Percentiles rank a stretch among this genome's conserved stretches.
phyloP scores from a whole-genome alignment of 1,140 invertebrate genomes.

The Homalodisca vitripennis region DNA sequence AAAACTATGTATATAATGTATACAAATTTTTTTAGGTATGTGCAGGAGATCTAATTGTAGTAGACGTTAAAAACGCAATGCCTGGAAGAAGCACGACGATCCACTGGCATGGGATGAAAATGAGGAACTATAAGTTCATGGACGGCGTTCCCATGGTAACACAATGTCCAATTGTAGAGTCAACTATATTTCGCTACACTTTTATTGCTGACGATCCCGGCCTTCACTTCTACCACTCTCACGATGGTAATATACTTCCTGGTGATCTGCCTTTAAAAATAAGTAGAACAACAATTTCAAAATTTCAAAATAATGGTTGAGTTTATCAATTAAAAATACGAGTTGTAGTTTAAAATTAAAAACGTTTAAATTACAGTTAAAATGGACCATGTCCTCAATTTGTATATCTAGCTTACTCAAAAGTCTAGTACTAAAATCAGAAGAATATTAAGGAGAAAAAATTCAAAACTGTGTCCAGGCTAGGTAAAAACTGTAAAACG shows the following conservation, averaged over 20 bases:
- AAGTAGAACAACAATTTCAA: not conserved
- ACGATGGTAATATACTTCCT: conserved; percentile 51
- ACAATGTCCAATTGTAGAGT: conserved; percentile 58
- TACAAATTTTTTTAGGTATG: conserved; percentile 39
- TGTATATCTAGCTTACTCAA: too few relatives aligned
- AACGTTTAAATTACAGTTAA: too few relatives aligned
- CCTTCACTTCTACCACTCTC: conserved; percentile 60
- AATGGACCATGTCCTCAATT: too few relatives aligned
- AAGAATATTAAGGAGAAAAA: too few relatives aligned
- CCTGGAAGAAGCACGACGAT: conserved; percentile 42
- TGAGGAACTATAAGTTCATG: conserved; percentile 50
- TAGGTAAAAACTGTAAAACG: too few relatives aligned
- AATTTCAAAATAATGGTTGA: not conserved
- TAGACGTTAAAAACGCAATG: conserved; percentile 51
- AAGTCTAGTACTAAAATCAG: too few relatives aligned
- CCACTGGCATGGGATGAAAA: conserved; percentile 49
- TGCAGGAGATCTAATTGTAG: conserved; percentile 45
- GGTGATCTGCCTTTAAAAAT: not conserved
- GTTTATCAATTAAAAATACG: too few relatives aligned
- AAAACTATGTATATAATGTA: too few relatives aligned
- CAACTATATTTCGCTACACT: conserved; percentile 54
- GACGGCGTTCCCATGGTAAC: conserved; percentile 62
- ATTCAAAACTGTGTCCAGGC: too few relatives aligned
- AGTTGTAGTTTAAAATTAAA: too few relatives aligned
- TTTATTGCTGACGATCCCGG: conserved; percentile 53